A percentile compares a stretch with the other conserved stretches of the same genome.
Conservation (phyloP, 1,140 invertebrate genomes). For the Sarcophaga peregrina region DNA sequence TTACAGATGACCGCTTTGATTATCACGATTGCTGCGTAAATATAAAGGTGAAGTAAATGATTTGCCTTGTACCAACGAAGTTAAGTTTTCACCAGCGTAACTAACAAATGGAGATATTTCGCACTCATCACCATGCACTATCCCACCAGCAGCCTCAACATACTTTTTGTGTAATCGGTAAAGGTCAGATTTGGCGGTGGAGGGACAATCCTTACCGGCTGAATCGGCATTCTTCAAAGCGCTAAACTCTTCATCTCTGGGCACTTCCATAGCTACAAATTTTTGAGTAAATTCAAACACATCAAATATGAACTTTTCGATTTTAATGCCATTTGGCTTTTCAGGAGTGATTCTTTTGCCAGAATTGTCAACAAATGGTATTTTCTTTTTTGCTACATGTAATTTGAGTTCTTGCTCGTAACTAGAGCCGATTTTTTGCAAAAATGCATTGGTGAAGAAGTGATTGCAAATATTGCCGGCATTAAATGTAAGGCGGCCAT, state of each 20-base stretch:
- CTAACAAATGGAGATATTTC: conserved; percentile 94
- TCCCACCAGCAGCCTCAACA: conserved; percentile 86
- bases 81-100: conserved; percentile 88
- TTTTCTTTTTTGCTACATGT: conserved; percentile 98
- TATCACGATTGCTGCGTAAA: conserved; percentile 64
- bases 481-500: conserved; percentile 88
- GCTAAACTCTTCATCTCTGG: conserved; percentile 94
- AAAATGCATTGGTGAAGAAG: conserved; percentile 91
- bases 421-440: conserved; percentile 74
- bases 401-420: conserved; percentile 82
- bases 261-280: conserved; percentile 94
- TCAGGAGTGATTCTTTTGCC: conserved; percentile 81
- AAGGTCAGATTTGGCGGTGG: conserved; percentile 84
- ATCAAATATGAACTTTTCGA: conserved; percentile 99
- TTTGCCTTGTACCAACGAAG: conserved; percentile 74
- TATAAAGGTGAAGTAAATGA: conserved; percentile 77
- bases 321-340: conserved; percentile 95
- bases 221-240: conserved; percentile 94
- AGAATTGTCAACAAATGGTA: conserved; percentile 83
- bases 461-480: conserved; percentile 99
- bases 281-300: conserved; percentile 93
- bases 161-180: conserved; percentile 85
- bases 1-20: conserved; percentile 58
- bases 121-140: conserved; percentile 76
- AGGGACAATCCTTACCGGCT: conserved; percentile 89